Conservation (phyloP, 2,888 invertebrate genomes). For the Rosalia funebris region DNA sequence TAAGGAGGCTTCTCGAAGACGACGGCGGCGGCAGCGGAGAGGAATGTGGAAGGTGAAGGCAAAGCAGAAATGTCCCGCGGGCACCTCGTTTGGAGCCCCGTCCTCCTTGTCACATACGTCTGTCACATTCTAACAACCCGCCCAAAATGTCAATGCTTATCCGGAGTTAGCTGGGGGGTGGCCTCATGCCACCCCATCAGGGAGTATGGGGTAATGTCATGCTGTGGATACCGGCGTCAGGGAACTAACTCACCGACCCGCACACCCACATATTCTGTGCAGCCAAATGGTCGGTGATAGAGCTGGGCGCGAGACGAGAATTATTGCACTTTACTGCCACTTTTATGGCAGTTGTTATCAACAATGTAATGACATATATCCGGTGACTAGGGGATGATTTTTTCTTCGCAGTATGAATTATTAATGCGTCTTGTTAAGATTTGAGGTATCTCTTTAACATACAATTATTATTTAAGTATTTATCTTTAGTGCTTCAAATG, state of each 20-base stretch:
- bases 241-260: conserved; percentile 22
- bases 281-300: conserved; percentile 25
- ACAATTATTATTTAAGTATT: too few relatives aligned
- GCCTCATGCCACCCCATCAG: conserved; percentile 14
- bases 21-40: conserved; percentile 4
- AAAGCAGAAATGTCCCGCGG: conserved; percentile 45
- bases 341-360: conserved; percentile 10
- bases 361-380: conserved; percentile 4
- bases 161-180: conserved; percentile 46
- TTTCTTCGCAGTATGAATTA: too few relatives aligned
- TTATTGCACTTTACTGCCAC: conserved; percentile 8
- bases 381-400: neutral
- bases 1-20: conserved; percentile 12
- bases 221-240: conserved; percentile 30
- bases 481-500: too few relatives aligned
- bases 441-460: too few relatives aligned
- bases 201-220: conserved; percentile 37
- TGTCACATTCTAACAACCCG: conserved; percentile 58
- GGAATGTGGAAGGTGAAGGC: conserved; percentile 34
- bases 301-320: conserved; percentile 15
- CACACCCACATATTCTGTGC: conserved; percentile 16
- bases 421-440: too few relatives aligned
- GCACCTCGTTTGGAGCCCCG: conserved; percentile 36
- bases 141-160: conserved; percentile 60
- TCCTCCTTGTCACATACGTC: conserved; percentile 44